Percentiles rank a stretch among this genome's conserved stretches.
These are phyloP conservation scores for Athrips mouffetella DNA, from an alignment of 2,888 invertebrate species.

Conservation along the genomic window DNA sequence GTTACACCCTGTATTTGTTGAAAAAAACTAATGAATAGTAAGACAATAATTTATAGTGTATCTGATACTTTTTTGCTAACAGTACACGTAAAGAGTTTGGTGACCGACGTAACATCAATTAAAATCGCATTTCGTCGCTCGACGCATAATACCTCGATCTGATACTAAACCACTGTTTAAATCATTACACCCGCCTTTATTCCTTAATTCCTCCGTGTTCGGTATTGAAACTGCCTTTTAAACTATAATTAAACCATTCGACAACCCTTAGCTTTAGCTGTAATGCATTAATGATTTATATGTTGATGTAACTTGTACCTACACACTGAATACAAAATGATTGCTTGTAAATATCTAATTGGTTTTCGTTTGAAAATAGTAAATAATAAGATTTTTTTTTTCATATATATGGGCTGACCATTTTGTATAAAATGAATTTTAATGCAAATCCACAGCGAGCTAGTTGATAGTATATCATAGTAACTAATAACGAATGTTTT, in stretches of 20 bases:
- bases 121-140: slow-evolving; percentile 72
- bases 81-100: slow-evolving; percentile 50
- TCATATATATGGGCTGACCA: no score
- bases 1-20: no score
- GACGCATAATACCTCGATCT: slow-evolving; percentile 52
- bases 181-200: slow-evolving; percentile 23
- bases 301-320: neutral
- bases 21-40: no score
- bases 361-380: no score
- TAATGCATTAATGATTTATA: neutral
- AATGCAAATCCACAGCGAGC: no score
- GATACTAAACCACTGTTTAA: slow-evolving; percentile 29
- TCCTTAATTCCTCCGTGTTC: slow-evolving; percentile 19
- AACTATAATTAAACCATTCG: slow-evolving; percentile 30
- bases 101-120: slow-evolving; percentile 63
- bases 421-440: no score
- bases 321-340: no score
- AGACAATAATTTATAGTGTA: no score
- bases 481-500: no score
- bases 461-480: no score
- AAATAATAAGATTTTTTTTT: no score
- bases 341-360: no score
- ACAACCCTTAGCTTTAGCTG: slow-evolving; percentile 17
- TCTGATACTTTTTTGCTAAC: slow-evolving; percentile 38
- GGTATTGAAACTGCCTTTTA: slow-evolving; percentile 24